A percentile compares a stretch with the other conserved stretches of the same genome.
These are phyloP conservation scores for Diorhabda sublineata DNA, from an alignment of 1,140 invertebrate species.

Conservation along the genomic window DNA sequence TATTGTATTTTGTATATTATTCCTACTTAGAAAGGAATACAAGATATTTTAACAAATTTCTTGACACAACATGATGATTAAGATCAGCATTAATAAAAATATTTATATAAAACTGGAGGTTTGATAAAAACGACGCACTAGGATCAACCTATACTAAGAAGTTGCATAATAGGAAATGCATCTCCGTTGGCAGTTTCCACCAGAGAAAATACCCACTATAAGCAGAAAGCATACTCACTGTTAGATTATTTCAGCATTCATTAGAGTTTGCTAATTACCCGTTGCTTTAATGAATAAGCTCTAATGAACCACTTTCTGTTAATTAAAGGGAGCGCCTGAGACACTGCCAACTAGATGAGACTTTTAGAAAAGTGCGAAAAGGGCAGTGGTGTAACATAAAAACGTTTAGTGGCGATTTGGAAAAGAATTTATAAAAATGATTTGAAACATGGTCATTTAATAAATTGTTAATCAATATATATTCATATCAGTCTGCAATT, in stretches of 20 bases:
- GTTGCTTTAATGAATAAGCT: constrained; percentile 82
- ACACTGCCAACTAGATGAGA: constrained; percentile 41
- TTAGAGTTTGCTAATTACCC: constrained; percentile 81
- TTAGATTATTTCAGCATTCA: constrained; percentile 57
- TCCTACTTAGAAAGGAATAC: too few relatives aligned
- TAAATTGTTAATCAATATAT: too few relatives aligned
- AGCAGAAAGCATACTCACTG: constrained; percentile 38
- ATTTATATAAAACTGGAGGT: too few relatives aligned
- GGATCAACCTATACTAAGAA: background rate
- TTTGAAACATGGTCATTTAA: too few relatives aligned
- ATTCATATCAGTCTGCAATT: too few relatives aligned
- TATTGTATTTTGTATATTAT: too few relatives aligned
- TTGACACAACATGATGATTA: too few relatives aligned
- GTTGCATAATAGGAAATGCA: background rate
- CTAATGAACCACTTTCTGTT: constrained; percentile 82
- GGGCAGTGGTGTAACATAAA: constrained; percentile 2
- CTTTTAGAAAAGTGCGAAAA: constrained; percentile 31
- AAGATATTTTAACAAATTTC: too few relatives aligned
- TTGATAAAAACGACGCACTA: too few relatives aligned
- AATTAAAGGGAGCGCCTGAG: constrained; percentile 63
- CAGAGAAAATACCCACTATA: constrained; percentile 41
- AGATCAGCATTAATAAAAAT: too few relatives aligned
- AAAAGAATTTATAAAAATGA: too few relatives aligned
- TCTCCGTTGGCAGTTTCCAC: background rate
- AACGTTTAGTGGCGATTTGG: background rate